These are phyloP conservation scores for Ctenochaetus hawaiiensis DNA, from an alignment of 2,797 vertebrate genomes.

Conservation along the genomic window DNA sequence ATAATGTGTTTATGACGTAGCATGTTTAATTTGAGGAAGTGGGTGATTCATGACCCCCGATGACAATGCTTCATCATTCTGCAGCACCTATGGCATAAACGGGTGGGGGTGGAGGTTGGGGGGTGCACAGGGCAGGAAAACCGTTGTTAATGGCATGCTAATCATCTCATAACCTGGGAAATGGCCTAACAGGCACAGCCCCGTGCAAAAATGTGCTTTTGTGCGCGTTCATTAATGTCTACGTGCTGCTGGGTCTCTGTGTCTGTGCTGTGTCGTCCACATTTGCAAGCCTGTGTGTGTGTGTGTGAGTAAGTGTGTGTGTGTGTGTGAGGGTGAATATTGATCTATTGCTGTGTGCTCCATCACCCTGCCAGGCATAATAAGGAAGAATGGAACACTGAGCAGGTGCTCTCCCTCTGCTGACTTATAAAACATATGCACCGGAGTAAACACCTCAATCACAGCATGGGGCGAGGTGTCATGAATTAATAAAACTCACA, in stretches of 20 bases:
- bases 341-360: conserved; percentile 77
- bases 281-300: conserved; percentile 20
- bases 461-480: conserved; percentile 49
- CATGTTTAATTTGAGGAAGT: conserved; percentile 76
- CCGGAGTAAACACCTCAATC: conserved; percentile 79
- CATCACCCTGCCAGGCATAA: conserved; percentile 81
- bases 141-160: conserved; percentile 74
- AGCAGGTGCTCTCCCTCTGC: conserved; percentile 71
- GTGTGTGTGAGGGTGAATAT: conserved; percentile 63
- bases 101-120: not conserved
- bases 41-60: conserved; percentile 75
- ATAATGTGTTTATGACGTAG: conserved; percentile 70
- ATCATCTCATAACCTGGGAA: conserved; percentile 78
- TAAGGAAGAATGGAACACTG: conserved; percentile 79
- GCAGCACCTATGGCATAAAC: conserved; percentile 49
- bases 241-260: conserved; percentile 1
- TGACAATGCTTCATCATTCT: conserved; percentile 76
- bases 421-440: conserved; percentile 80
- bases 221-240: conserved; percentile 33
- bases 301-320: conserved; percentile 15
- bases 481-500: conserved; percentile 63
- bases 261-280: conserved; percentile 8
- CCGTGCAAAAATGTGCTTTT: conserved; percentile 51
- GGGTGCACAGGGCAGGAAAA: conserved; percentile 51
- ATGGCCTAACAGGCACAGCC: conserved; percentile 58